These are phyloP conservation scores for Isurus oxyrinchus DNA, from an alignment of 2,113 vertebrate species.

Conservation along the genomic window DNA sequence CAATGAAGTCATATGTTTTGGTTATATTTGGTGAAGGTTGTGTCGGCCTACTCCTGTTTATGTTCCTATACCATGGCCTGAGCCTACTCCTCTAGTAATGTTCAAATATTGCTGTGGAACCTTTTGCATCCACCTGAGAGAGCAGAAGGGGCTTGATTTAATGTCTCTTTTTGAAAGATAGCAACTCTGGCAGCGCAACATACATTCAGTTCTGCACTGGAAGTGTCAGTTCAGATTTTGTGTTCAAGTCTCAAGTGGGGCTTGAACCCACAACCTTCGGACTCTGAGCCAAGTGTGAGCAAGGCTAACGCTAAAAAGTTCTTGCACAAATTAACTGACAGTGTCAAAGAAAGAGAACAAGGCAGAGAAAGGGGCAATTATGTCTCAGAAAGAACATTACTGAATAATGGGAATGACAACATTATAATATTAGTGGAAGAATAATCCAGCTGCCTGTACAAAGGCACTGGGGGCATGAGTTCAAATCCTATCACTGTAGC, in stretches of 20 bases:
- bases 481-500: neutral
- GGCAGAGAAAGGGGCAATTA: neutral
- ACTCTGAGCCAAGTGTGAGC: neutral
- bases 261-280: neutral
- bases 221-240: neutral
- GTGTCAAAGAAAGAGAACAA: neutral
- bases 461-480: neutral
- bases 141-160: neutral
- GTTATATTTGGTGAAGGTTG: neutral
- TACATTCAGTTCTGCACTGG: neutral
- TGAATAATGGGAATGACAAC: neutral
- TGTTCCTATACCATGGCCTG: too few relatives aligned
- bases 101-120: neutral
- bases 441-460: neutral
- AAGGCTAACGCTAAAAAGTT: neutral
- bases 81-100: rapidly evolving
- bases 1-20: neutral
- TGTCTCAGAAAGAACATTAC: neutral
- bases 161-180: neutral
- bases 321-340: neutral
- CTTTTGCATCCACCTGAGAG: neutral
- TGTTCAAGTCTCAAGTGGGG: neutral
- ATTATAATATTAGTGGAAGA: neutral
- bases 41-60: too few relatives aligned
- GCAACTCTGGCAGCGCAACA: neutral